Evolutionary conservation across 2,888 invertebrate species (phyloP), one percentile per base, ranked within the genome.

Genomic region (Synanthedon tipuliformis): DNA sequence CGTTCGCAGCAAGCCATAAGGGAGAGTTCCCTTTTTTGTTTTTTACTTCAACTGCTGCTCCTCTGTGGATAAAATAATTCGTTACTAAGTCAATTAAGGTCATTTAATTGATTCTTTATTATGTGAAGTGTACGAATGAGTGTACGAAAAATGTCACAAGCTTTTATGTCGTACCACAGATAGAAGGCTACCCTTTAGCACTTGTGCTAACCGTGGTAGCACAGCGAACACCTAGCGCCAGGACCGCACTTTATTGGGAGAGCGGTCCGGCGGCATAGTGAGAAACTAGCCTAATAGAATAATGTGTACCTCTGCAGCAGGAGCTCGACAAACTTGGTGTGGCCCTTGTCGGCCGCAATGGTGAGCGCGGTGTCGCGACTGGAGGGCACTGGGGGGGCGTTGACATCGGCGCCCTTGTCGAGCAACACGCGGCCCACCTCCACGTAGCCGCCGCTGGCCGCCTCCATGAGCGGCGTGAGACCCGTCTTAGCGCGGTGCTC

Each of bases 11-110:
- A 59, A 99, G 87, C 98, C 98, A 99, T 12, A 99, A 87, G 0
- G 99, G 98, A 34, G 99, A 98, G 81, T 98, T 98, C 59, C 99
- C 99, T 87, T 99, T 99, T 81, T 99, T 99, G 84, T 99, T 99
- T 73, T 98, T 97, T 16, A 98, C 98, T 82, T 99, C 99, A 1
- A 99, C 96, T 56, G 94, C 94, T 51, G 98, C 98, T 63, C 94
- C 93, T 64, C 84, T 85, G 34, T 34, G 3, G 10, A 10, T 34
- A 34, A 34, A 34, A 34, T 34, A 10, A 7, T 34, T 34, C 3
- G 34, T 34, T 34, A 34, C 3, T 34, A 27, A 27, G 3, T 5
- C 1, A 27, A 27, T 27, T 27, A 27, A 27, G 7, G 4, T 34
- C 56, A 58, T 7, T 27, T 40, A 48, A 48, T 48, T 52, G 1